Conservation (phyloP, 2,113 vertebrate species). For the Sturnus vulgaris region DNA sequence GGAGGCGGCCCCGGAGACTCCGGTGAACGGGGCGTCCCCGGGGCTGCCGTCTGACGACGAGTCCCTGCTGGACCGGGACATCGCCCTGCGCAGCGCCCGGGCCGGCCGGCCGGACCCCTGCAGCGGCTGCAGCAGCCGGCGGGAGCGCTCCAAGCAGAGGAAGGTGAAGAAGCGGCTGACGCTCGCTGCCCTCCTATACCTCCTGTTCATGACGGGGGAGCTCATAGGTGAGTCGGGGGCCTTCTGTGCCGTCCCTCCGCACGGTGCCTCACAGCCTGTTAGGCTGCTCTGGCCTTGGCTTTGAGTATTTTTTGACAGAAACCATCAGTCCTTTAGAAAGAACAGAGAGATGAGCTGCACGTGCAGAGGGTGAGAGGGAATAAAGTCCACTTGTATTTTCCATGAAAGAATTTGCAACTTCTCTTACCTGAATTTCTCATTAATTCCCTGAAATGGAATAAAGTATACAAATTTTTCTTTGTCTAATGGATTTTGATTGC, state of each 20-base stretch:
- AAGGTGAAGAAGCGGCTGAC: constrained; percentile 82
- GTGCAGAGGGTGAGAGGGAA: neutral
- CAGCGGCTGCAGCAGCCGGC: constrained; percentile 75
- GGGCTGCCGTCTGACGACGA: constrained; percentile 81
- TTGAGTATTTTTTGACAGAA: neutral
- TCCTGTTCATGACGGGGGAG: constrained; percentile 92
- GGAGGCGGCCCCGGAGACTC: constrained; percentile 39
- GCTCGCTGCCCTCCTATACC: constrained; percentile 86
- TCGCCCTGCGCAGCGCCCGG: constrained; percentile 47
- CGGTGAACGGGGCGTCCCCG: constrained; percentile 72
- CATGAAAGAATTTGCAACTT: neutral
- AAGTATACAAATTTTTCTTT: rapidly evolving
- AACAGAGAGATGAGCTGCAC: neutral
- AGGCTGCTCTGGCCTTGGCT: neutral
- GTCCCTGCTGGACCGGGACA: constrained; percentile 77
- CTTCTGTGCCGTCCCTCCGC: neutral
- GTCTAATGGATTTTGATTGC: neutral
- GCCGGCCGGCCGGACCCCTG: constrained; percentile 76
- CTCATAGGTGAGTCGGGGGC: constrained; percentile 83
- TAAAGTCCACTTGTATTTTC: neutral
- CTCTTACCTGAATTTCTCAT: neutral
- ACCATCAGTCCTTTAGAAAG: neutral
- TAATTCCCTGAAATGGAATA: neutral
- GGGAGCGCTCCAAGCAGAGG: constrained; percentile 74
- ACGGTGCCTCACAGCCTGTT: neutral